Evolutionary conservation across 2,888 invertebrate genomes (phyloP), one percentile per base, ranked within the genome.

Genomic region (Hylaea fasciaria): DNA sequence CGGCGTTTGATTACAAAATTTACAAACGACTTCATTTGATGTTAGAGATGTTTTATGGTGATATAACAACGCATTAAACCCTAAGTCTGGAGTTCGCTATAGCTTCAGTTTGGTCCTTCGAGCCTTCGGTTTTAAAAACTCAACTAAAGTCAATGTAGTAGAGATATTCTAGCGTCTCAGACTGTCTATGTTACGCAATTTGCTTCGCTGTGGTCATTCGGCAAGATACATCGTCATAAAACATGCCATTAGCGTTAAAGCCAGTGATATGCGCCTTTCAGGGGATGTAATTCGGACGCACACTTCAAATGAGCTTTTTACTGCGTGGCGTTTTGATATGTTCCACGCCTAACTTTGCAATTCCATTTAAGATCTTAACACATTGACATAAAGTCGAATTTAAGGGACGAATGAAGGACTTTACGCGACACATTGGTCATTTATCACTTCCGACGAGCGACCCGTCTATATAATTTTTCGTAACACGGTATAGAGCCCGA

Each of bases 381-480:
- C 56, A 52, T 44, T 29, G 22, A 14, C 40, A 52, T 56, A 52
- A 66, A 63, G 54, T 64, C 22, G 37, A 47, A 22, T 48, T 52
- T 56, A 60, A 44, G 13, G 35, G 17, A 22, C 35, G 11, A 16
- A 37, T 35, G 32, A 35, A 37, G 46, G 35, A 47, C 39, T 52
- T 50, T 69, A 59, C 40, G 61, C 17, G 45, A 52, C 43, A 45
- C 56, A 64, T 64, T 62, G 28, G 44, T 62, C 59, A 63, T 69
- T 58, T 59, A 55, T 54, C 60, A 66, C 57, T 67, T 59, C 65
- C 63, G 40, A 40, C 57, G 52, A 48, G 54, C 52, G 13, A 29
- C 68, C 64, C 65, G 64, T 60, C 57, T 70, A 72, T 73, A 66
- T 78, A 69, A 75, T 79, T 73, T 78, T 78, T 81, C 77, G 83